Base-by-base conservation (phyloP, 2,113 vertebrate species). In the Marmota monax region DNA sequence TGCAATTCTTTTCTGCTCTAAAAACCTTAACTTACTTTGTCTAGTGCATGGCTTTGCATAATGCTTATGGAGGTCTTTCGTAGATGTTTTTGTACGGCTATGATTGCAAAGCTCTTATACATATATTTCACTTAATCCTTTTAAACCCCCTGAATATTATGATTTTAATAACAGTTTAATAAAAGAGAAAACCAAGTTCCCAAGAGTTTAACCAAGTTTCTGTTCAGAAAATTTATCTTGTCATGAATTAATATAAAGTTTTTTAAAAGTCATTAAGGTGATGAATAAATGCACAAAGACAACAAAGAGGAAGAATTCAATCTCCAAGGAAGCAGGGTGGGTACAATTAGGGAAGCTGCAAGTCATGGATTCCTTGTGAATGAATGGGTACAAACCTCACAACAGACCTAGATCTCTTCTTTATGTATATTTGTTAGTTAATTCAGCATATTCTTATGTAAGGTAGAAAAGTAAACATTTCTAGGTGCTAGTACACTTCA, bases 81-180 rank as follows among this genome's bases (percentile, higher is more conserved):
- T 53, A 58, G 58, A 37, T 22, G 34, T 88, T 95, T 96, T 93
- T 92, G 12, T 72, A 65, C 83, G 39, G 37, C 34, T 92, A 34
- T 90, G 42, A 92, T 92, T 84, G 45, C 37, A 94, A 95, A 88
- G 39, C 51, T 92, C 85, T 92, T 88, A 63, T 27, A 84, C 8
- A 79, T 86, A 51, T 86, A 32, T 94, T 90, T 95, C 34, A 69
- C 78, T 84, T 92, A 93, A 85, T 92, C 42, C 45, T 96, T 53
- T 82, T n/a, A 69, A 84, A 56, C 32, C 6, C 29, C 25, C 39
- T 63, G 53, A 70, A 70, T 79, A 90, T 90, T 88, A 58, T 29
- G 73, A 87, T 87, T 84, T 90, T 88, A 45, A 88, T 82, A 25
- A 72, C 1, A 4, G 39, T 51, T 95, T 96, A 90, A 90, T 85